These are phyloP conservation scores for Acrossocheilus wenchowensis DNA, from an alignment of 2,797 vertebrate species.

Conservation along the genomic window DNA sequence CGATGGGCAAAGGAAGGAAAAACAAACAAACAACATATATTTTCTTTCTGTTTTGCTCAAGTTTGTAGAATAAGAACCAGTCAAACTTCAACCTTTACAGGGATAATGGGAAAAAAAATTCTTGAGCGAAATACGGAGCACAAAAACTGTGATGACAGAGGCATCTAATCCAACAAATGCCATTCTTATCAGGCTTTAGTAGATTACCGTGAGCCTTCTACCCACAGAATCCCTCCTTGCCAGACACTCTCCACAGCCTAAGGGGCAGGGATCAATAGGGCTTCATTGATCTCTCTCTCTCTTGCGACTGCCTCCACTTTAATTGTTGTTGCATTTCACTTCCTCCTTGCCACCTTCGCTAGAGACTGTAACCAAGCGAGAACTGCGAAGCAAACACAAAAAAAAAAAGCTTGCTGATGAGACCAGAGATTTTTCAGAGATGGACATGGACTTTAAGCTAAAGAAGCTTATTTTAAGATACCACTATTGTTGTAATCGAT, in stretches of 20 bases:
- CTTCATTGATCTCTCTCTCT: constrained; percentile 76
- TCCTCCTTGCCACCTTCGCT: constrained; percentile 63
- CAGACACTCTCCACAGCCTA: constrained; percentile 77
- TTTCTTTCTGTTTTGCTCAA: constrained; percentile 17
- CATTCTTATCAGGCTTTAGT: constrained; percentile 86
- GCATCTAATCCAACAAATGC: constrained; percentile 82
- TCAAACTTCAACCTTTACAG: constrained; percentile 35
- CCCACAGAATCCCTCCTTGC: constrained; percentile 81
- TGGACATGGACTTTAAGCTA: not conserved
- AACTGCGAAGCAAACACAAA: constrained; percentile 55
- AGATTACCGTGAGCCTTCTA: constrained; percentile 83
- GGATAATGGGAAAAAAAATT: constrained; percentile 49
- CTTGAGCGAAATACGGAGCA: constrained; percentile 39
- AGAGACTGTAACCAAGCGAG: constrained; percentile 31
- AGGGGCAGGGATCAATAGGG: constrained; percentile 81
- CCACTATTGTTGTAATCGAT: not conserved
- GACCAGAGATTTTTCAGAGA: not conserved
- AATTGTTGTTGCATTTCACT: constrained; percentile 75
- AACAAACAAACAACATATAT: constrained; percentile 37
- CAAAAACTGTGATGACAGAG: constrained; percentile 77
- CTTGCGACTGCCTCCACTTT: constrained; percentile 78
- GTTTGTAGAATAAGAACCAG: constrained; percentile 19
- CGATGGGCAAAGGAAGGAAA: constrained; percentile 12
- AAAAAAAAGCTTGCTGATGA: constrained; percentile 13
- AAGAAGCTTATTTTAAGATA: not conserved